Conservation (phyloP, 1,140 invertebrate genomes). For the Mizuhopecten yessoensis region DNA sequence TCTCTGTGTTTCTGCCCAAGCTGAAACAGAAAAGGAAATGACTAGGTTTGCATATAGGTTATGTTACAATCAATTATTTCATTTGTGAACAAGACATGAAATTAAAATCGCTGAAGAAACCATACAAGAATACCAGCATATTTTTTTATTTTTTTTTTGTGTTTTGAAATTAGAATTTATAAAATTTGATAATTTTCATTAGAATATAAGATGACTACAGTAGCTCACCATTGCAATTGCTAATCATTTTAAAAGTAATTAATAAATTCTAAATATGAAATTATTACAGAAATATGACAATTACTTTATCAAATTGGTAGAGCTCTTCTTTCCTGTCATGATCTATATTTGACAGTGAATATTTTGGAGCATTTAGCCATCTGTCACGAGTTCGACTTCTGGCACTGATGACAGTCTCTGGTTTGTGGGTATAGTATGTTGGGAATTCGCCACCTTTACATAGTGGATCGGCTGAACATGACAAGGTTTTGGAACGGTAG, state of each 20-base stretch:
- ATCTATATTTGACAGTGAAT: slow-evolving; percentile 81
- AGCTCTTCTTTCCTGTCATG: slow-evolving; percentile 82
- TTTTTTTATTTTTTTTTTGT: too few species aligned
- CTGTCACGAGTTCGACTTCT: slow-evolving; percentile 78
- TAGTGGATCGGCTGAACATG: slow-evolving; percentile 80
- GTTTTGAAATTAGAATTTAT: too few species aligned
- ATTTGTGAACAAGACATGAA: too few species aligned
- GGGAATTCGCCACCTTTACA: slow-evolving; percentile 82
- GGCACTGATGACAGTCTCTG: slow-evolving; percentile 81
- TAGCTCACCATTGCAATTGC: too few species aligned
- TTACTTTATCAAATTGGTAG: slow-evolving; percentile 77
- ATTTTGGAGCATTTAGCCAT: slow-evolving; percentile 79
- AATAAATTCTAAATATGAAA: too few species aligned
- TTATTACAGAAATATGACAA: neutral
- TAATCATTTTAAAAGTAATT: too few species aligned
- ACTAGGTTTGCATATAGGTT: too few species aligned
- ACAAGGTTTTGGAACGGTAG: slow-evolving; percentile 80
- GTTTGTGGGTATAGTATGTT: slow-evolving; percentile 82
- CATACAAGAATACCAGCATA: too few species aligned
- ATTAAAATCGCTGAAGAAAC: too few species aligned
- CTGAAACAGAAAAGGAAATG: slow-evolving; percentile 71
- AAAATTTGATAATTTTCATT: too few species aligned
- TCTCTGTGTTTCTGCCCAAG: slow-evolving; percentile 81
- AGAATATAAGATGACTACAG: too few species aligned
- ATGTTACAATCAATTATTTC: too few species aligned